Base-by-base conservation (phyloP, 2,888 invertebrate genomes). In the Erebia palarica region DNA sequence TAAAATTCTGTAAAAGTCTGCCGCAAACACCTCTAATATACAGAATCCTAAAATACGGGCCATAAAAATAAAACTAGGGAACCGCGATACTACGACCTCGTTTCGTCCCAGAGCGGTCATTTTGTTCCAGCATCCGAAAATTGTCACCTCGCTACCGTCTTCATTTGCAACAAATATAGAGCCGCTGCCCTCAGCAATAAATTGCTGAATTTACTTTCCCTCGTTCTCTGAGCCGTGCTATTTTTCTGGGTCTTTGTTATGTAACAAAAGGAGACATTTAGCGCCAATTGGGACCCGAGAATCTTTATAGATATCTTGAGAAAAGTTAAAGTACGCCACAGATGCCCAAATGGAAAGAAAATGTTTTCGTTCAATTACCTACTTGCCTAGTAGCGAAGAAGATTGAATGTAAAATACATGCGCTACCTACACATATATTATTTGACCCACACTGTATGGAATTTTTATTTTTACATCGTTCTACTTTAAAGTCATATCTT, bases 91-190 rank as follows among this genome's bases (percentile, higher is more conserved):
- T 78, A 75, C 72, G 73, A 73, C 75, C 77, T 73, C 77, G 75
- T 73, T 78, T 65, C 76, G 84, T 88, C 91, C 89, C 91, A 72
- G 67, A 87, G 77, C 87, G 86, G 87, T 87, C 88, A 89, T 91
- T 92, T 78, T 79, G 81, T 77, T 82, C 84, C 87, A 82, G 80
- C 84, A 84, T 82, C 86, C 86, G 86, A 89, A 89, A 90, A 90
- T 91, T 91, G 91, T 91, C 91, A 92, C 91, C 91, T 90, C 86
- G 78, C 84, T 81, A 81, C 82, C 85, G 87, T 89, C 90, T 92
- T 92, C 91, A 92, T 92, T 92, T 91, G 90, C 90, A 89, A 89
- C 91, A 92, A 91, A 91, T 90, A 90, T 89, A 90, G 86, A 86
- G 79, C 86, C 84, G n/a, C 79, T 82, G 81, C 85, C 82, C 86